Conservation (phyloP, 2,113 vertebrate species). For the Sorex fumeus region DNA sequence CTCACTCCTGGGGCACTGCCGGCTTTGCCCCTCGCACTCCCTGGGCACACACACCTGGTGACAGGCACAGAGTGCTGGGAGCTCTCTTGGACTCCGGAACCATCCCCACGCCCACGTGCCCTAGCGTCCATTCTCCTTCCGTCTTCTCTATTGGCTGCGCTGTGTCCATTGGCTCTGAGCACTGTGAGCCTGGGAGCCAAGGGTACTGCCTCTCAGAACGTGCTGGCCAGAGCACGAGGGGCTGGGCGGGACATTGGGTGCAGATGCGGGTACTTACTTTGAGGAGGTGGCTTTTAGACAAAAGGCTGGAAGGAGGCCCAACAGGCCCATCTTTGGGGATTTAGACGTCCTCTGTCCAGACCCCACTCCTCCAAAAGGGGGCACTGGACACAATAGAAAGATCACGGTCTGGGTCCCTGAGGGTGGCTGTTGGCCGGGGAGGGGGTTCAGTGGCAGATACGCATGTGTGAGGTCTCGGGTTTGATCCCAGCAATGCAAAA, state of each 20-base stretch:
- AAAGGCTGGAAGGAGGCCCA: neutral
- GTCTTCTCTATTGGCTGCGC: no score
- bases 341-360: neutral
- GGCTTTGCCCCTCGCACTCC: neutral
- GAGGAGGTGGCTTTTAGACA: neutral
- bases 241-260: neutral
- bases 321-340: neutral
- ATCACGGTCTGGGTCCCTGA: neutral
- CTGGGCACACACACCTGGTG: neutral
- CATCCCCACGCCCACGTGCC: no score
- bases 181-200: neutral
- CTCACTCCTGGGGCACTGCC: neutral
- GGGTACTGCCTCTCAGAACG: neutral
- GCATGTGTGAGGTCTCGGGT: no score
- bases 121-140: no score
- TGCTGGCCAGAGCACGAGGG: neutral
- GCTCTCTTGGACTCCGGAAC: neutral
- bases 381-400: neutral
- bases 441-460: neutral
- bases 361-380: neutral
- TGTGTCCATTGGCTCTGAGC: neutral
- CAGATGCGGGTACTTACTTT: neutral
- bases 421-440: neutral
- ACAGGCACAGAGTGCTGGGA: neutral
- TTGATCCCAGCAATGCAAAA: no score